Evolutionary conservation across 2,797 vertebrate genomes (phyloP).

Genomic region (Lacerta bilineata): DNA sequence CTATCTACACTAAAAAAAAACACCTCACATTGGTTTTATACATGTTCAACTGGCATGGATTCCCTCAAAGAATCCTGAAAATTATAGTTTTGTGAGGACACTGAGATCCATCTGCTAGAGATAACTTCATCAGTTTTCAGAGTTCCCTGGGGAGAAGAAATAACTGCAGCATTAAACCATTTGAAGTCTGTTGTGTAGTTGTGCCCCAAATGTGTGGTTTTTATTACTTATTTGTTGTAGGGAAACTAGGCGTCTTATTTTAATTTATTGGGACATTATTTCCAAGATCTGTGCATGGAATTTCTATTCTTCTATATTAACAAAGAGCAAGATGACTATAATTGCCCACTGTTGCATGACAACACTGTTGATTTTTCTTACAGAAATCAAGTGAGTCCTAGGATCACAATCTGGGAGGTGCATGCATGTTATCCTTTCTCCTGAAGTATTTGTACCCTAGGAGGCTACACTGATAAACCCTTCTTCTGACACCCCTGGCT

Average conservation of each 20-base stretch:
- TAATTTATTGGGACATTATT: neutral
- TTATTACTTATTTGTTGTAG: neutral
- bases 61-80: neutral
- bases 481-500: conserved; percentile 11
- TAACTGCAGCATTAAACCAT: neutral
- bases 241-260: neutral
- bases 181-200: neutral
- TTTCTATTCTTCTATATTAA: neutral
- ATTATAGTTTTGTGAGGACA: neutral
- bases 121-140: neutral
- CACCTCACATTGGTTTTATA: neutral
- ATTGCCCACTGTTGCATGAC: neutral
- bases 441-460: conserved; percentile 13
- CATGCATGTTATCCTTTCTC: neutral
- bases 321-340: neutral
- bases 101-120: neutral
- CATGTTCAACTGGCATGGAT: neutral
- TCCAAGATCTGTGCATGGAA: neutral
- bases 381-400: neutral
- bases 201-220: neutral
- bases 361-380: neutral
- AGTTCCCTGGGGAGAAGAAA: neutral
- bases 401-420: neutral
- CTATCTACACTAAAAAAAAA: too few relatives aligned
- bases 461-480: neutral